Conservation (phyloP, 1,140 invertebrate genomes). For the Arion vulgaris region DNA sequence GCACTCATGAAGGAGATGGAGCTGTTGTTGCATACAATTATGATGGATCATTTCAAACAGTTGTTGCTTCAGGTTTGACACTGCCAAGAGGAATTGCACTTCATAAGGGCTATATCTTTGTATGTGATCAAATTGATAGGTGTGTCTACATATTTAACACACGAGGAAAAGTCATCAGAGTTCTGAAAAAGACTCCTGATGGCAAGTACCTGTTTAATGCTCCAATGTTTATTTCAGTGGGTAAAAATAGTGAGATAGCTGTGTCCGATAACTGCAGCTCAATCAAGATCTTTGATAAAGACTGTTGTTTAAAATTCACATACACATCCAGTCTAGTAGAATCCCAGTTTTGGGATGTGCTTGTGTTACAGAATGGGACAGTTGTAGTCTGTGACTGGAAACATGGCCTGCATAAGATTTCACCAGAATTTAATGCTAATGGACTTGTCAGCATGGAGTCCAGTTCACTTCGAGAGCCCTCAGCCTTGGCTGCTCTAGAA, state of each 20-base stretch:
- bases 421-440: conserved; percentile 11
- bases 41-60: conserved; percentile 25
- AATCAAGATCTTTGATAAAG: conserved; percentile 35
- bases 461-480: conserved; percentile 29
- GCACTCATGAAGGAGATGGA: conserved; percentile 32
- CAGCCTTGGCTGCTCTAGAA: conserved; percentile 27
- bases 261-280: conserved; percentile 31
- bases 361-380: background rate
- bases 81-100: conserved; percentile 31
- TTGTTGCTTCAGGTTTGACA: conserved; percentile 31
- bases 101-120: conserved; percentile 26
- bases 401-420: conserved; percentile 37
- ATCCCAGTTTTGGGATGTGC: conserved; percentile 38
- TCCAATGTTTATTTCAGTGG: conserved; percentile 39
- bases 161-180: background rate
- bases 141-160: conserved; percentile 31
- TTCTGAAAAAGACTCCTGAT: conserved; percentile 36
- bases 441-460: conserved; percentile 14
- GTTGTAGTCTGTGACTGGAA: conserved; percentile 38
- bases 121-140: conserved; percentile 40
- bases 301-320: conserved; percentile 19
- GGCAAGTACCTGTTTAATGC: conserved; percentile 26
- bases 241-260: conserved; percentile 26
- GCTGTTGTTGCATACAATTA: conserved; percentile 12
- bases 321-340: conserved; percentile 26